Base-by-base conservation (phyloP, 2,797 vertebrate genomes). In the Tiaroga cobitis region DNA sequence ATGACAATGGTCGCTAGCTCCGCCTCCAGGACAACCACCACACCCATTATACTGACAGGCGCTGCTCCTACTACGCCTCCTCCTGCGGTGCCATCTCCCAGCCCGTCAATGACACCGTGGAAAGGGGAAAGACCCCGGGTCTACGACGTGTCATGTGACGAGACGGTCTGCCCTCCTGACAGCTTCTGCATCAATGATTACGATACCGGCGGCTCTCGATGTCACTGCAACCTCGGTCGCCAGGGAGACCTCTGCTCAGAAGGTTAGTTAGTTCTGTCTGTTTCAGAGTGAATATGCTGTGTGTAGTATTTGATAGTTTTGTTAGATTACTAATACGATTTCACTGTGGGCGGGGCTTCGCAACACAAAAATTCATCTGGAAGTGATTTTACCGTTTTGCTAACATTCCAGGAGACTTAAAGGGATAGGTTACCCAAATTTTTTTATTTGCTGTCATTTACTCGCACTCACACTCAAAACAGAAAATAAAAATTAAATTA, bases 171-270 rank as follows among this genome's bases (percentile, higher is more conserved):
- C 84, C 96, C 97, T 0, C 89, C 94, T 0, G 95, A 98, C 92
- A 99, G 98, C 93, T 98, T 99, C 89, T 99, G 98, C 54, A 94
- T 96, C 87, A 96, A 95, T 0, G 96, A 98, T 90, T 97, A 96
- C 0, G 95, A 96, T 78, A 92, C 89, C 0, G 96, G 97, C 0
- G 96, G 96, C 16, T 97, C 97, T 0, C 95, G 96, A 32, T 99
- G 98, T 91, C 97, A 97, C 88, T 99, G 98, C 89, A 97, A 94
- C 93, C 92, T 98, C n/a, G 97, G 97, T 8, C 96, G 93, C 65
- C 94, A 91, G 21, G 98, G 97, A 24, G 94, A 96, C 61, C 91
- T 68, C 0, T 99, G 98, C 90, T 91, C 95, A 0, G 94, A 97
- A 88, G 97, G 98, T 98, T 80, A 93, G 88, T 61, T 21, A 41